Base-by-base conservation (phyloP, 2,797 vertebrate species). In the Loris lydekkerianus region DNA sequence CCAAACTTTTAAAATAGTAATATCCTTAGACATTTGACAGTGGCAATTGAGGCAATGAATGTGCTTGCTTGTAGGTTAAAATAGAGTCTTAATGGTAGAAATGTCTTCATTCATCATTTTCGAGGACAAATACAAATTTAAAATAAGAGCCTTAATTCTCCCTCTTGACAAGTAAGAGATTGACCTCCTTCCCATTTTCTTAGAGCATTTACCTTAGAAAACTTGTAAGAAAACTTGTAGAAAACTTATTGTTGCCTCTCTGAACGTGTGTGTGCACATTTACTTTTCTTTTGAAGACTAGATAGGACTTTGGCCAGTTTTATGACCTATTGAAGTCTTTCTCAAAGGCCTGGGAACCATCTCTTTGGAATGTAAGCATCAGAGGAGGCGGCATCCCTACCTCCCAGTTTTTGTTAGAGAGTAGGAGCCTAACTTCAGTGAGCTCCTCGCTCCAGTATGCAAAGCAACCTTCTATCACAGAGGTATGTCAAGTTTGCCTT, bases 1-100 rank as follows among this genome's bases (percentile, higher is more conserved):
- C 37, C 84, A 90, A 69, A 60, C 43, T 27, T 83, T 40, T 91
- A 91, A 83, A 67, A 92, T 61, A 70, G 56, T 73, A 87, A 96
- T 90, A 76, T 49, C 18, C 72, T 70, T 37, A 72, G 20, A 87
- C 14, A 84, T 1, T 77, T 77, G 69, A 61, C 17, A 65, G 27
- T 58, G 7, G 18, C 31, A 31, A 82, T 18, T 5, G 14, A 91
- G 23, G 49, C 9, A 53, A 87, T 18, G 20, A 17, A 67, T 83
- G 25, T 9, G 20, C 21, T 93, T 77, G 1, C 46, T 92, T 81
- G 37, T 77, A 61, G 40, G 46, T 58, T 56, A 95, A 86, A 92
- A 67, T 40, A 76, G 0, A 29, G 29, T 75, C 69, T 46, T n/a
- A 29, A 56, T 23, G 34, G 63, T 21, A 46, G 37, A 88, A 72